Percentiles rank a stretch among this genome's conserved stretches.
Evolutionary conservation across 1,140 invertebrate species (phyloP).

Genomic region (Dendroctonus valens): DNA sequence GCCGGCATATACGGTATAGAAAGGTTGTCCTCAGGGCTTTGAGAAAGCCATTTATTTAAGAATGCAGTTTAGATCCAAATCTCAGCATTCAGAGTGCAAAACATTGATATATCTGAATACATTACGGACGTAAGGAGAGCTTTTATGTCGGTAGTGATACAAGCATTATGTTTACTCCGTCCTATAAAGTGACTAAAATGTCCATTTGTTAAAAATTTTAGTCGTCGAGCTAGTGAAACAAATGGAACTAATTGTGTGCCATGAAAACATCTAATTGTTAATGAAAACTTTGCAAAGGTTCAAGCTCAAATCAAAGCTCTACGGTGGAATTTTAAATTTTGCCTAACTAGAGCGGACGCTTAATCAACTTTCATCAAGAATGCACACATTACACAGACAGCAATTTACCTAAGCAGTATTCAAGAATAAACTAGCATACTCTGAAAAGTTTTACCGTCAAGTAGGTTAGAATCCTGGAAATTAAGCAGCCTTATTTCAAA

Average conservation of each 20-base stretch:
- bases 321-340: slow-evolving; percentile 15
- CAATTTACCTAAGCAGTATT: slow-evolving; percentile 37
- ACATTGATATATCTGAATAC: slow-evolving; percentile 27
- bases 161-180: slow-evolving; percentile 16
- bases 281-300: no score
- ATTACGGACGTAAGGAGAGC: slow-evolving; percentile 13
- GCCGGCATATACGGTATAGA: slow-evolving; percentile 9
- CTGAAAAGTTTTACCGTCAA: slow-evolving; percentile 35
- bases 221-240: no score
- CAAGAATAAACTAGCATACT: slow-evolving; percentile 37
- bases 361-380: slow-evolving; percentile 38
- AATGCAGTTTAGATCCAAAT: slow-evolving; percentile 25
- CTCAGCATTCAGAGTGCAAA: slow-evolving; percentile 21
- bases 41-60: slow-evolving; percentile 24
- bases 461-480: slow-evolving; percentile 26
- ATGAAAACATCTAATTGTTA: no score
- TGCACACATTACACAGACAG: slow-evolving; percentile 35
- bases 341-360: slow-evolving; percentile 18
- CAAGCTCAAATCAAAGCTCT: no score
- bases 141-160: slow-evolving; percentile 19
- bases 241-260: no score
- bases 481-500: slow-evolving; percentile 23
- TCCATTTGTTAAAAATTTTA: slow-evolving; percentile 1
- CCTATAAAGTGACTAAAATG: slow-evolving; percentile 6
- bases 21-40: slow-evolving; percentile 25